Conservation (phyloP, 2,888 invertebrate genomes). For the Carpatolechia fugitivella region DNA sequence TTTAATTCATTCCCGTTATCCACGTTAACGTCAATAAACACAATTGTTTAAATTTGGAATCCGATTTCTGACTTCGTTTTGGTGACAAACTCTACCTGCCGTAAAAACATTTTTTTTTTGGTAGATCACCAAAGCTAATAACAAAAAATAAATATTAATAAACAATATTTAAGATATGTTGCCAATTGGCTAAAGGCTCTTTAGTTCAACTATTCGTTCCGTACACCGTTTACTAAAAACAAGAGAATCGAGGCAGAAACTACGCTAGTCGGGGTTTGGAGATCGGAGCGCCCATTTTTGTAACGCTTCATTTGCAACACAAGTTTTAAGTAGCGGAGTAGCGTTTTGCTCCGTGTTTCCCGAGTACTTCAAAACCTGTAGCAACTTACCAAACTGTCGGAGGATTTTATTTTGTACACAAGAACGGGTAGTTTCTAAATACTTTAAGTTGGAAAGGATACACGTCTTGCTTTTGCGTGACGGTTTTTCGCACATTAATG, state of each 20-base stretch:
- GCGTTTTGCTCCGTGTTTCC: slow-evolving; percentile 49
- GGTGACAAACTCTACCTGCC: too few species aligned
- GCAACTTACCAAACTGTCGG: not conserved
- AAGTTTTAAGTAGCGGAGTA: slow-evolving; percentile 65
- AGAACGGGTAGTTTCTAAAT: not conserved
- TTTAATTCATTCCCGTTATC: too few species aligned
- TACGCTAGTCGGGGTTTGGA: slow-evolving; percentile 31
- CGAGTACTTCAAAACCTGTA: not conserved
- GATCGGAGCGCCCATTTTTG: slow-evolving; percentile 54
- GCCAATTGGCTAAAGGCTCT: too few species aligned
- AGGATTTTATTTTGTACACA: not conserved
- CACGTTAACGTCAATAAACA: too few species aligned
- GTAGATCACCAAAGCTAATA: too few species aligned
- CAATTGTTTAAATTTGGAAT: too few species aligned
- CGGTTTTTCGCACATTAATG: too few species aligned
- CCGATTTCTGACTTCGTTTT: too few species aligned
- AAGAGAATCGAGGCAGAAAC: slow-evolving; percentile 26
- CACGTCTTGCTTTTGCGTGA: too few species aligned
- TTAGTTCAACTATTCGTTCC: not conserved
- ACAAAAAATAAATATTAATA: too few species aligned
- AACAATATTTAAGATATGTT: too few species aligned
- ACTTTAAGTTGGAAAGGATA: not conserved
- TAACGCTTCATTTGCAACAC: slow-evolving; percentile 66
- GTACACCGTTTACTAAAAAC: not conserved
- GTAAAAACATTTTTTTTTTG: too few species aligned